These are phyloP conservation scores for Rissa tridactyla DNA, from an alignment of 2,113 vertebrate species.

Conservation along the genomic window DNA sequence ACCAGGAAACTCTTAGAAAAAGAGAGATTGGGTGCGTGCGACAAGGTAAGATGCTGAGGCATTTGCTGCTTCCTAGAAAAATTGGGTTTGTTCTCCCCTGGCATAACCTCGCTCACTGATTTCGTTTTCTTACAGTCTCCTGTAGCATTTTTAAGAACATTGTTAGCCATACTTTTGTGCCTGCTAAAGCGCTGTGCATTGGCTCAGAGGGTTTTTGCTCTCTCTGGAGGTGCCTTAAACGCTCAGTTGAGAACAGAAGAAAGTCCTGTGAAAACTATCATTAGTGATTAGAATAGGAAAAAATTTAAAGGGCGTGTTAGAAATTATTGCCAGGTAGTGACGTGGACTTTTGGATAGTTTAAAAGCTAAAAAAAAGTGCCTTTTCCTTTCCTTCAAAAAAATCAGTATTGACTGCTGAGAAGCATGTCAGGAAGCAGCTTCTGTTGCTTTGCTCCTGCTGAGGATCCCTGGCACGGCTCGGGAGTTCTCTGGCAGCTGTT, in stretches of 20 bases:
- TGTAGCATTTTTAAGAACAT: not conserved
- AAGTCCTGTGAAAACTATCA: not conserved
- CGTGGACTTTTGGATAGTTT: not conserved
- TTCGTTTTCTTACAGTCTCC: not conserved
- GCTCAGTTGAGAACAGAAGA: not conserved
- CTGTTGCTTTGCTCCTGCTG: not conserved
- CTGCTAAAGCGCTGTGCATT: accelerated
- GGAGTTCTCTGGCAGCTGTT: not conserved
- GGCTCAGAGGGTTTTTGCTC: not conserved
- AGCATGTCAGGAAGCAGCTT: not conserved
- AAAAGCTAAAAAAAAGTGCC: not conserved
- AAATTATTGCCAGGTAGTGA: not conserved
- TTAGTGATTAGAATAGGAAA: not conserved
- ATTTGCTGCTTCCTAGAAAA: not conserved
- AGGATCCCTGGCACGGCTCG: not conserved
- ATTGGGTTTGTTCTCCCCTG: not conserved
- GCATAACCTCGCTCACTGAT: not conserved
- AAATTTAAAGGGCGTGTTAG: not conserved
- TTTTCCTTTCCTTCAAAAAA: not conserved
- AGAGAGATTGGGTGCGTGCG: constrained; percentile 78
- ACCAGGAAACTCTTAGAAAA: constrained; percentile 90
- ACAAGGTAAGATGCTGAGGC: constrained; percentile 70
- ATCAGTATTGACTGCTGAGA: not conserved
- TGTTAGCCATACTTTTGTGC: not conserved
- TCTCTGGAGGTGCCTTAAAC: not conserved